A percentile compares a stretch with the other conserved stretches of the same genome.
These are phyloP conservation scores for Chromis chromis DNA, from an alignment of 2,797 vertebrate genomes.

Conservation along the genomic window DNA sequence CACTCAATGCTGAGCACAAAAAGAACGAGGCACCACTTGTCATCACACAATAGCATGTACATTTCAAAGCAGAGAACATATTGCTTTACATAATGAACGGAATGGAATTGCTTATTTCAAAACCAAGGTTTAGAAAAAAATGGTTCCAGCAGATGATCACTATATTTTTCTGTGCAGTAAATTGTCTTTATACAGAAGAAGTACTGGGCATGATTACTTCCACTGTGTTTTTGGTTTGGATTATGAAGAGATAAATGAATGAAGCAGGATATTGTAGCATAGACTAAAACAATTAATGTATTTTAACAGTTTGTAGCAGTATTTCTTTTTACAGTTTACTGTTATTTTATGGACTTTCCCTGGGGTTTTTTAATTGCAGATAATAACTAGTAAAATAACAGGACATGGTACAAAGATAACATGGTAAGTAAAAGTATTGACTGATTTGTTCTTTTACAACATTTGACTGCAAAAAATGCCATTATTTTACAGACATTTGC, in stretches of 20 bases:
- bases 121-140: background rate
- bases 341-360: too few species aligned
- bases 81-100: background rate
- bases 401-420: too few species aligned
- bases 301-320: too few species aligned
- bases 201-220: constrained; percentile 20
- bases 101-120: background rate
- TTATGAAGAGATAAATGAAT: background rate
- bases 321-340: too few species aligned
- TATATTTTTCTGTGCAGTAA: constrained; percentile 20
- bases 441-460: too few species aligned
- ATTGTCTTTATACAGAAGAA: constrained; percentile 4
- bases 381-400: too few species aligned
- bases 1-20: background rate
- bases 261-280: constrained; percentile 8
- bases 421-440: too few species aligned
- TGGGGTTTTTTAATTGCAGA: too few species aligned
- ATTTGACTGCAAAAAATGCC: too few species aligned
- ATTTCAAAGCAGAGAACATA: constrained; percentile 9
- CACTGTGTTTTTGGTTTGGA: constrained; percentile 19
- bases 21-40: background rate
- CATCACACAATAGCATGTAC: background rate
- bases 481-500: too few species aligned
- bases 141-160: background rate
- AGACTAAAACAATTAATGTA: too few species aligned